phyloP scores from a whole-genome alignment of 2,797 vertebrate species.

The Trachurus trachurus region DNA sequence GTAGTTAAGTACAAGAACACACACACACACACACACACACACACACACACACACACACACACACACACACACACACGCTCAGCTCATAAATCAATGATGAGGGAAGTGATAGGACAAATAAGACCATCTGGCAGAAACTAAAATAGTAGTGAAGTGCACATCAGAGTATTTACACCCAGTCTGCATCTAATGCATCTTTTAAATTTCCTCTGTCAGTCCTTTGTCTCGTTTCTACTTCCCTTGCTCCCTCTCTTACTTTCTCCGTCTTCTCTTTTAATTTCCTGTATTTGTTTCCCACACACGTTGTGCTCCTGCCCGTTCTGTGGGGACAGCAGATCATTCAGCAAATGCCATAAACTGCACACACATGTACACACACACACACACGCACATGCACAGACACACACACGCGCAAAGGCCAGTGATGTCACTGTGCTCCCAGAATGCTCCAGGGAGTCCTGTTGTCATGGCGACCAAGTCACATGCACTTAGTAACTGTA shows the following conservation, averaged over 20 bases:
- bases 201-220: slow-evolving; percentile 29
- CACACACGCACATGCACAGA: slow-evolving; percentile 22
- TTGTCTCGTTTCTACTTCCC: slow-evolving; percentile 8
- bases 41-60: slow-evolving; percentile 13
- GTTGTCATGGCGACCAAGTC: slow-evolving; percentile 84
- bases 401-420: slow-evolving; percentile 33
- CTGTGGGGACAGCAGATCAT: slow-evolving; percentile 31
- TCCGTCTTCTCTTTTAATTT: slow-evolving; percentile 14
- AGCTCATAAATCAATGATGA: slow-evolving; percentile 9
- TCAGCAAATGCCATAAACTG: slow-evolving; percentile 24
- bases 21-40: background rate
- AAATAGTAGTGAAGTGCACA: slow-evolving; percentile 16
- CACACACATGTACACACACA: slow-evolving; percentile 26
- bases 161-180: slow-evolving; percentile 16
- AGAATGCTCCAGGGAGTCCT: slow-evolving; percentile 74
- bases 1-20: too few species aligned
- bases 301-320: background rate
- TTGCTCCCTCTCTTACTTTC: background rate
- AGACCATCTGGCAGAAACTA: slow-evolving; percentile 40
- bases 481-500: slow-evolving; percentile 74
- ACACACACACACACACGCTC: slow-evolving; percentile 15
- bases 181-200: slow-evolving; percentile 17
- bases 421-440: slow-evolving; percentile 69
- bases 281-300: slow-evolving; percentile 8
- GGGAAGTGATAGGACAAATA: slow-evolving; percentile 27